A percentile compares a stretch with the other conserved stretches of the same genome.
Conservation (phyloP, 2,888 invertebrate species). For the Magallana nippona region DNA sequence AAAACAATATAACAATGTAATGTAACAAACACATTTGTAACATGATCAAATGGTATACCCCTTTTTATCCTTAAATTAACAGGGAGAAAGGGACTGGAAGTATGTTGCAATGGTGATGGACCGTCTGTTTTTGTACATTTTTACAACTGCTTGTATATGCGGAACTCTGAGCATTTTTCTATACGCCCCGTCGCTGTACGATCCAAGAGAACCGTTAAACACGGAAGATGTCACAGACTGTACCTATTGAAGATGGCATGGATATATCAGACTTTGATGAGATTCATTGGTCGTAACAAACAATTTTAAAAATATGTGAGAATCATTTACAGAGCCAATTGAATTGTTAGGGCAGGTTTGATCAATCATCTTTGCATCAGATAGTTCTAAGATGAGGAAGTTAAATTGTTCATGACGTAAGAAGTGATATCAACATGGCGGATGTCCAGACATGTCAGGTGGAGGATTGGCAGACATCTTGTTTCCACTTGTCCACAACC, state of each 20-base stretch:
- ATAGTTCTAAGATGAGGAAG: not conserved
- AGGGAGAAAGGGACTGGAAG: slow-evolving; percentile 92
- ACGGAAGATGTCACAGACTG: slow-evolving; percentile 13
- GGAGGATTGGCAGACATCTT: slow-evolving; percentile 66
- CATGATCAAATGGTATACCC: too few relatives aligned
- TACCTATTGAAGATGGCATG: slow-evolving; percentile 15
- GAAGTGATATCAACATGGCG: slow-evolving; percentile 46
- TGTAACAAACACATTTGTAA: too few relatives aligned
- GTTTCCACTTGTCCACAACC: slow-evolving; percentile 60
- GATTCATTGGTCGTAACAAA: too few relatives aligned
- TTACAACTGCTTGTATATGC: slow-evolving; percentile 92
- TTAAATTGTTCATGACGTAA: not conserved
- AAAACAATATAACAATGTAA: too few relatives aligned
- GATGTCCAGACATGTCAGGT: slow-evolving; percentile 60
- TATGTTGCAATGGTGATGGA: slow-evolving; percentile 97
- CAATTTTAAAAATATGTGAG: not conserved
- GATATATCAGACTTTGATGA: too few relatives aligned
- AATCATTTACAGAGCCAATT: too few relatives aligned
- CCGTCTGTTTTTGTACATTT: slow-evolving; percentile 94
- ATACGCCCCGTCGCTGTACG: slow-evolving; percentile 79
- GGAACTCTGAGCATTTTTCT: slow-evolving; percentile 84
- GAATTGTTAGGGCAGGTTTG: too few relatives aligned
- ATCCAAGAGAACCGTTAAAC: slow-evolving; percentile 56
- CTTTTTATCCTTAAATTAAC: slow-evolving; percentile 45
- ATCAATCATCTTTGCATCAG: not conserved